Percentiles rank a stretch among this genome's conserved stretches.
These are phyloP conservation scores for Myiozetetes cayanensis DNA, from an alignment of 2,113 vertebrate genomes.

Conservation along the genomic window DNA sequence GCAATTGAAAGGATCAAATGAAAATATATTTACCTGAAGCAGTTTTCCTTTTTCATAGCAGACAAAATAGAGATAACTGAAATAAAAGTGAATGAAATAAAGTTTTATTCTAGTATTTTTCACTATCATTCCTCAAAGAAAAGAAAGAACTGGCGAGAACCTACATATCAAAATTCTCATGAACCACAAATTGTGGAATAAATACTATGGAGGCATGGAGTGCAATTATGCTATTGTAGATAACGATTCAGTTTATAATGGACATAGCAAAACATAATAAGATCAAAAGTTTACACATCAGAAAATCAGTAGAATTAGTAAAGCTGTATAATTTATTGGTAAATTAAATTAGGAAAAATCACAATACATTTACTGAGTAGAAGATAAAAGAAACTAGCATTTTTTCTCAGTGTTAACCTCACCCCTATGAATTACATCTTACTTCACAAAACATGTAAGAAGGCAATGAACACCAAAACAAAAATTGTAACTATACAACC, in stretches of 20 bases:
- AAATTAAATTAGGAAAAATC: background rate
- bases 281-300: background rate
- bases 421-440: background rate
- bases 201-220: background rate
- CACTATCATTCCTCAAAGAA: background rate
- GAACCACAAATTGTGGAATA: background rate
- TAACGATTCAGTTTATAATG: background rate
- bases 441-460: background rate
- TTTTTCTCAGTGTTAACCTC: background rate
- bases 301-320: background rate
- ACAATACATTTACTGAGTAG: background rate
- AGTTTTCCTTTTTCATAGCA: background rate
- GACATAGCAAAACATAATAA: background rate
- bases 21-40: slow-evolving; percentile 9
- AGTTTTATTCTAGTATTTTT: background rate
- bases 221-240: background rate
- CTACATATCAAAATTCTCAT: background rate
- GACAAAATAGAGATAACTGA: background rate
- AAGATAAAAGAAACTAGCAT: background rate
- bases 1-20: background rate
- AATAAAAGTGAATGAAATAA: background rate
- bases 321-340: background rate
- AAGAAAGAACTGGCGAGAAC: background rate
- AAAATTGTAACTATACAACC: background rate
- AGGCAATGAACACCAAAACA: background rate